phyloP scores from a whole-genome alignment of 1,140 invertebrate species.

The Bombus fervidus region DNA sequence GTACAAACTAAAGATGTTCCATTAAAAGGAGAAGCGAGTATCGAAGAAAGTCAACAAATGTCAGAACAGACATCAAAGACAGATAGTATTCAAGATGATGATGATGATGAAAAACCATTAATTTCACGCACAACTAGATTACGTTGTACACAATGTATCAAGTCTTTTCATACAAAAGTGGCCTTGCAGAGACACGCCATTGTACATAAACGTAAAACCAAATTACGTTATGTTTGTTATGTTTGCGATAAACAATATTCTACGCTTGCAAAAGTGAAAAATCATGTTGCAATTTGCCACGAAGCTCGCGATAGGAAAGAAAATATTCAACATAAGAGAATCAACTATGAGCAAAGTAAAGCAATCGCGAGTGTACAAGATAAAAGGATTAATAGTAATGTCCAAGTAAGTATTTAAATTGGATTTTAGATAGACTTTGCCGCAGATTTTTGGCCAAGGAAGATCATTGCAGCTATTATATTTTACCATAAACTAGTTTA shows the following conservation, averaged over 20 bases:
- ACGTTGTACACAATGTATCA: slow-evolving; percentile 72
- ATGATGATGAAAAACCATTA: slow-evolving; percentile 74
- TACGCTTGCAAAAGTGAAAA: slow-evolving; percentile 67
- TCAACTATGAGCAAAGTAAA: slow-evolving; percentile 34
- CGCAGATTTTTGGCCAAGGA: too few relatives aligned
- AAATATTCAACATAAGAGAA: slow-evolving; percentile 45
- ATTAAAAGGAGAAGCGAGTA: slow-evolving; percentile 19
- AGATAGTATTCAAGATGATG: slow-evolving; percentile 66
- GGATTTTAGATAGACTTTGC: not conserved
- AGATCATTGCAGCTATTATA: not conserved
- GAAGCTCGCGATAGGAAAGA: slow-evolving; percentile 48
- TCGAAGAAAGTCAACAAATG: slow-evolving; percentile 1
- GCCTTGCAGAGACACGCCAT: slow-evolving; percentile 70
- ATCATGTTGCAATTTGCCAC: slow-evolving; percentile 63
- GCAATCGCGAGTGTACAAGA: slow-evolving; percentile 20
- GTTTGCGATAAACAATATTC: slow-evolving; percentile 74
- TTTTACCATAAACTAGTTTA: not conserved
- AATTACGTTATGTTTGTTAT: slow-evolving; percentile 73
- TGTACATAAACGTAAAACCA: slow-evolving; percentile 69
- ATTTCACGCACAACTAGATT: slow-evolving; percentile 69
- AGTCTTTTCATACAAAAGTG: slow-evolving; percentile 66
- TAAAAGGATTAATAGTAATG: slow-evolving; percentile 25
- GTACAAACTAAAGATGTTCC: slow-evolving; percentile 8
- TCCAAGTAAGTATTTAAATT: slow-evolving; percentile 19
- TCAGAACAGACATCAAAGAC: slow-evolving; percentile 9